Evolutionary conservation across 2,888 invertebrate genomes (phyloP).

Genomic region (Caenorhabditis sp.): DNA sequence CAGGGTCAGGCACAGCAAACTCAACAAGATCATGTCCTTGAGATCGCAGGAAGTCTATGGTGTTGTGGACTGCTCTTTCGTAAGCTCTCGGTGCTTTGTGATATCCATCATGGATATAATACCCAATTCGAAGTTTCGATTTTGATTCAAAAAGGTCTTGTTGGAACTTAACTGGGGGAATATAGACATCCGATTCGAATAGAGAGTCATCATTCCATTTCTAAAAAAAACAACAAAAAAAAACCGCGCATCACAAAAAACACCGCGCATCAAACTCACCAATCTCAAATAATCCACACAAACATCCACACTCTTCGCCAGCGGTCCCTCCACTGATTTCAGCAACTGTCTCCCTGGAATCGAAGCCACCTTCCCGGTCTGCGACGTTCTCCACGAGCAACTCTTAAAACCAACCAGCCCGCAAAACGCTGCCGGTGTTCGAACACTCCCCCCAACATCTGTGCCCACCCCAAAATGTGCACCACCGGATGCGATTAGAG

Average conservation of each 20-base stretch:
- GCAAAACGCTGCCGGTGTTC: conserved; percentile 74
- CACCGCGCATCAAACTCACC: conserved; percentile 4
- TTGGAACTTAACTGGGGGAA: conserved; percentile 35
- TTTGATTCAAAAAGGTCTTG: conserved; percentile 8
- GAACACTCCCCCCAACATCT: conserved; percentile 74
- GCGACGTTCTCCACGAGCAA: conserved; percentile 22
- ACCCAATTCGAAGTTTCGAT: conserved; percentile 24
- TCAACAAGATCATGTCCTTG: conserved; percentile 52
- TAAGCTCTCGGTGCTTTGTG: conserved; percentile 27
- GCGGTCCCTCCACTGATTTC: conserved; percentile 26
- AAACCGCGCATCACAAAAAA: too few relatives aligned
- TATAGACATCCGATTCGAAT: conserved; percentile 25
- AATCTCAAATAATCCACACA: conserved; percentile 29
- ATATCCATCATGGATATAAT: conserved; percentile 34
- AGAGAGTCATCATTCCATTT: conserved; percentile 27
- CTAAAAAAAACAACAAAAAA: not conserved
- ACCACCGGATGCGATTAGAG: conserved; percentile 73
- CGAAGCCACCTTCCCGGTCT: conserved; percentile 27
- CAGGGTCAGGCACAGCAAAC: conserved; percentile 54
- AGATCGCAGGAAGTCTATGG: conserved; percentile 22
- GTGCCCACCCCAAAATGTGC: conserved; percentile 73
- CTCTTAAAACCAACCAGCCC: conserved; percentile 67
- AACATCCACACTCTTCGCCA: conserved; percentile 24
- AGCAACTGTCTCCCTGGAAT: conserved; percentile 41
- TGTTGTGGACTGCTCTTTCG: conserved; percentile 30